phyloP scores from a whole-genome alignment of 1,140 invertebrate species.

The Dinoponera quadriceps region DNA sequence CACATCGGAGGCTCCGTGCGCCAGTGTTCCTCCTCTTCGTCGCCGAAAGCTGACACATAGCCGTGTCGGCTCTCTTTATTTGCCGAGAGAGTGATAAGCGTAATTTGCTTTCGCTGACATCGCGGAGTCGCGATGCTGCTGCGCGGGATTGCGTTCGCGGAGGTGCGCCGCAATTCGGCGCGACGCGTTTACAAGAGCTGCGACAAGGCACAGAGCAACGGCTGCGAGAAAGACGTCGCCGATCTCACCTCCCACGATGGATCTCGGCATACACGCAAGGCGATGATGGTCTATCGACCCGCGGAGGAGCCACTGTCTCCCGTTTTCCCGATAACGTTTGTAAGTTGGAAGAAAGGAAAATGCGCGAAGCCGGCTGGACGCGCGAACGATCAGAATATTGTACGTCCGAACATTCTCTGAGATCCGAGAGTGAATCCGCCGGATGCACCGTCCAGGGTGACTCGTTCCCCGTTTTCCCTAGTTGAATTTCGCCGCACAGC shows the following conservation, averaged over 20 bases:
- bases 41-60: not conserved
- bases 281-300: not conserved
- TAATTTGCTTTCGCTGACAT: not conserved
- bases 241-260: constrained; percentile 59
- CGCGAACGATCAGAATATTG: not conserved
- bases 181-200: constrained; percentile 61
- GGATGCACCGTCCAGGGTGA: too few relatives aligned
- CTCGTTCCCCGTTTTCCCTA: too few relatives aligned
- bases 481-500: too few relatives aligned
- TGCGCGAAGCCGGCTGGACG: not conserved
- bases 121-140: constrained; percentile 52
- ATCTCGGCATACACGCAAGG: constrained; percentile 10
- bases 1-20: not conserved
- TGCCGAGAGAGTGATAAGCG: not conserved
- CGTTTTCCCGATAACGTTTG: not conserved
- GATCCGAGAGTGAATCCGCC: too few relatives aligned
- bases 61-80: not conserved
- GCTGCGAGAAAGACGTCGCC: constrained; percentile 58
- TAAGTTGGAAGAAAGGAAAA: constrained; percentile 28
- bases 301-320: not conserved
- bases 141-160: constrained; percentile 68
- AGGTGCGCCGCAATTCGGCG: constrained; percentile 65
- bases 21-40: constrained; percentile 8
- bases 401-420: too few relatives aligned
- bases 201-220: constrained; percentile 52